Evolutionary conservation across 2,113 vertebrate genomes (phyloP).

Genomic region (Dicentrarchus labrax): DNA sequence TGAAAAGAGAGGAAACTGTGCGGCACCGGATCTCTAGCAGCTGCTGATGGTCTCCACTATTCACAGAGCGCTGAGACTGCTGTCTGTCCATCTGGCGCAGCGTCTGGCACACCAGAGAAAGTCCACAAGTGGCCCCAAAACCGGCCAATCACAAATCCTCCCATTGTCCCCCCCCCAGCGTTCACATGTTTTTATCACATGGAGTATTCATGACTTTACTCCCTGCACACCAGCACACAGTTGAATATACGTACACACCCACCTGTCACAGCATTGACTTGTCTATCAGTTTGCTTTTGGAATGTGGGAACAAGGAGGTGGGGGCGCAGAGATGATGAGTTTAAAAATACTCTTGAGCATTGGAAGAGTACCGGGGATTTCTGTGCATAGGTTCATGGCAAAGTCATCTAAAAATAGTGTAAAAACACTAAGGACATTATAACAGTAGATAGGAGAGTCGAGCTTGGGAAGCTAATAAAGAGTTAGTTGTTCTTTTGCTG

Average conservation of each 20-base stretch:
- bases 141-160: slow-evolving; percentile 17
- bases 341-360: slow-evolving; percentile 74
- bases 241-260: not conserved
- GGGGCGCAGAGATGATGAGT: slow-evolving; percentile 62
- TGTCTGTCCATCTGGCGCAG: slow-evolving; percentile 42
- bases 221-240: not conserved
- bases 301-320: slow-evolving; percentile 63
- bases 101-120: slow-evolving; percentile 34
- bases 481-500: not conserved
- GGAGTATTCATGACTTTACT: slow-evolving; percentile 42
- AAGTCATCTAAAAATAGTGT: slow-evolving; percentile 77
- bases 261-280: slow-evolving; percentile 39
- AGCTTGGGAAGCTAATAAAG: not conserved
- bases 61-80: slow-evolving; percentile 42
- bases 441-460: slow-evolving; percentile 23
- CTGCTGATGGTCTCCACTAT: slow-evolving; percentile 57
- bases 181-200: slow-evolving; percentile 38
- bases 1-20: slow-evolving; percentile 51
- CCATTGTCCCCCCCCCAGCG: slow-evolving; percentile 15
- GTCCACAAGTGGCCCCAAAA: slow-evolving; percentile 44
- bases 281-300: slow-evolving; percentile 60
- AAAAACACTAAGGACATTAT: slow-evolving; percentile 66
- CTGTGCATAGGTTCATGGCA: slow-evolving; percentile 60
- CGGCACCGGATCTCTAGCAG: slow-evolving; percentile 49
- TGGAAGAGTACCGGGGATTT: slow-evolving; percentile 56